Evolutionary conservation across 2,888 invertebrate genomes (phyloP), one percentile per base, ranked within the genome.

Genomic region (Amblyteles armatorius): DNA sequence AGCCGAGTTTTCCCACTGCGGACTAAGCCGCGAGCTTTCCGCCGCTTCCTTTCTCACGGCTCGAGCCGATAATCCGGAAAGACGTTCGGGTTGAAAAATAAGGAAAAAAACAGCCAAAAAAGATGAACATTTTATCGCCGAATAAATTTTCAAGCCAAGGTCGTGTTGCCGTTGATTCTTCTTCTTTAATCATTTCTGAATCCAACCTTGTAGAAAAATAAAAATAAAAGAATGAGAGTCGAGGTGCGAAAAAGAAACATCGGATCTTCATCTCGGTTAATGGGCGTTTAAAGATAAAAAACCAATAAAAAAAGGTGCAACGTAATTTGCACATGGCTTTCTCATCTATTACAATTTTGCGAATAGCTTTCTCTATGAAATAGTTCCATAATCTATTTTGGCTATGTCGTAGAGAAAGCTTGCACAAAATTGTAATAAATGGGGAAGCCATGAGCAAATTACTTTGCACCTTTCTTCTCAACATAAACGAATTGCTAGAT

Each of bases 181-280:
- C 72, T 67, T 40, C n/a, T 72, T 80, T 13, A 3, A 3, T 63
- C 57, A 26, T 40, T 13, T 63, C 22, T 36, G 36, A 63, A 29
- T 19, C 26, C 44, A 52, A 60, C 0, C 65, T 67, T 57, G 57
- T 40, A 69, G 69, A 52, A 72, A 71, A 73, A n/a, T n/a, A 33
- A 74, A 55, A 72, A 48, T 40, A 26, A 63, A 29, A 40, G 52
- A 19, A 60, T 65, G 78, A 60, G 50, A 78, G 48, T 60, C n/a
- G 67, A 72, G 48, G 52, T 57, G 29, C 50, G 48, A 67, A 76
- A 40, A 40, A 78, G 29, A 65, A 73, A 77, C 80, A 48, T 55
- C 71, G 60, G 77, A 78, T 76, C 82, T 87, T 87, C 87, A 84
- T 86, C 84, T 83, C 83, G 85, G 83, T 88, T 90, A 90, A 90